Conservation (phyloP, 2,113 vertebrate genomes). For the Limanda limanda region DNA sequence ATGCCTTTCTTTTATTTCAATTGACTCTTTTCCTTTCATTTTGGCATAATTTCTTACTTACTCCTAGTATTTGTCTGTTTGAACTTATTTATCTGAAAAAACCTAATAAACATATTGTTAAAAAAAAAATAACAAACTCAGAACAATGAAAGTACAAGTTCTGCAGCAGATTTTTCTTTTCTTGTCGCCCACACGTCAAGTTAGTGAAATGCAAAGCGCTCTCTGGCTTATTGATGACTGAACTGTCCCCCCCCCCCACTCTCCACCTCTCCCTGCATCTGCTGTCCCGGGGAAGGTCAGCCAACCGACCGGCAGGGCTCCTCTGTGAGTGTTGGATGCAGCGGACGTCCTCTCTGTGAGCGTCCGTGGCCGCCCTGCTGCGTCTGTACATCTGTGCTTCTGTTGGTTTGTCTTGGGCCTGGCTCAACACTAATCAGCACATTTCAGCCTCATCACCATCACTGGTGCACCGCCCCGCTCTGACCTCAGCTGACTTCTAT, state of each 20-base stretch:
- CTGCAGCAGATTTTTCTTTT: background rate
- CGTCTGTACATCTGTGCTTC: constrained; percentile 73
- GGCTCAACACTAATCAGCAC: constrained; percentile 62
- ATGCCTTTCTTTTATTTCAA: too few relatives aligned
- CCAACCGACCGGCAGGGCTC: constrained; percentile 70
- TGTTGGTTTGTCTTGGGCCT: constrained; percentile 49
- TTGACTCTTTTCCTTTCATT: too few relatives aligned
- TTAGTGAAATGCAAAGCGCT: constrained; percentile 12
- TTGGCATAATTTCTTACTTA: too few relatives aligned
- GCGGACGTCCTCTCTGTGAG: constrained; percentile 73
- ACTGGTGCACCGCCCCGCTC: constrained; percentile 38
- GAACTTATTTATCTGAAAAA: too few relatives aligned
- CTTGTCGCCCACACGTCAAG: background rate
- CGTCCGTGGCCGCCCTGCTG: constrained; percentile 65
- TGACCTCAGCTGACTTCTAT: constrained; percentile 66
- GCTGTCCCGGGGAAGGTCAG: constrained; percentile 77
- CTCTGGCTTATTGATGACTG: constrained; percentile 51
- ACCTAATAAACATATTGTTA: too few relatives aligned
- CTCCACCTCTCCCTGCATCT: constrained; percentile 67
- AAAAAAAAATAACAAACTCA: too few relatives aligned
- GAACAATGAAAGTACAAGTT: background rate
- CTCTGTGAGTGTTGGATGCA: constrained; percentile 59
- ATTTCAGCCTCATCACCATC: constrained; percentile 60
- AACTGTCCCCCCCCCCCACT: constrained; percentile 56
- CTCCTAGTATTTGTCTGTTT: too few relatives aligned